Base-by-base conservation (phyloP, 2,888 invertebrate species). In the Netelia inedita region DNA sequence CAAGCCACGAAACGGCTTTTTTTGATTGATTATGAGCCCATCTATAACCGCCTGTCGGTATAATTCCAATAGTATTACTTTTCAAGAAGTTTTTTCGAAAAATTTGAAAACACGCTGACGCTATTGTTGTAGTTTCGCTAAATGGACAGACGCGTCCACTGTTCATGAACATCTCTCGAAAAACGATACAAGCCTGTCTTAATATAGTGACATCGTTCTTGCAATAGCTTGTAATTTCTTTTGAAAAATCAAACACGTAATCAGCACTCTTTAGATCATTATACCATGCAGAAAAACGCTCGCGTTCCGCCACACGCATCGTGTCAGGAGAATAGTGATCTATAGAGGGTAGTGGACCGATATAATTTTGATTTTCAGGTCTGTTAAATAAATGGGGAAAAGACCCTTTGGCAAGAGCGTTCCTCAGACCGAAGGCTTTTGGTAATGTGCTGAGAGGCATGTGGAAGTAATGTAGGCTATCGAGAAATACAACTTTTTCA, bases 141-240 rank as follows among this genome's bases (percentile, higher is more conserved):
- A 21, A 59, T 2, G 59, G 59, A 10, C 59, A 59, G 9, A 59
- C 59, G 9, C 59, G 23, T 94, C 84, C 85, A 10, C 72, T 83
- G n/a, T 83, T 66, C 2, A 91, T 21, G 46, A 92, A 82, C 10
- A 82, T 73, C 59, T 88, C 57, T 43, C 91, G 80, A 83, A 91
- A 91, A 79, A 86, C 88, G n/a, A 89, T 11, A 79, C 90, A 92
- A 0, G 90, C 88, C 16, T 83, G 81, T 9, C 88, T 82, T 16
- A 91, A 78, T 80, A 91, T 92, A 8, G 85, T 85, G 0, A 91
- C 91, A 59, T 88, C 87, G 1, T 72, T 73, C 11, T 72, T 57
- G 66, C 88, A 88, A 59, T 88, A 88, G 28, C 76, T 85, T 0
- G 89, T 69, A 0, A 92, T 50, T 68, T 91, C 91, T 16, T 87